Conservation (phyloP, 2,888 invertebrate genomes). For the Osmoderma eremita region DNA sequence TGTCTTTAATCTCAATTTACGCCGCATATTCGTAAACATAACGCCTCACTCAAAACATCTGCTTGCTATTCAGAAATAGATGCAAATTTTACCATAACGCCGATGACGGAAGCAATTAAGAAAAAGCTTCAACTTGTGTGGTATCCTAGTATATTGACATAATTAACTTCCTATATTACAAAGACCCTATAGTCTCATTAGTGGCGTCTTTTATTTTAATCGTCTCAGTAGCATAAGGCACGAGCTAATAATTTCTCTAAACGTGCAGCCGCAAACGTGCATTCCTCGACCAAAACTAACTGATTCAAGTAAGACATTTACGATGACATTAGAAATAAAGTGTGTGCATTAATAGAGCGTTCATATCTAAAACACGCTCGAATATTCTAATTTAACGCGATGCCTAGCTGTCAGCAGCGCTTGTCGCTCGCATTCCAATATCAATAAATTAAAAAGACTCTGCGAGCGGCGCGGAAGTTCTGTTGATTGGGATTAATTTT, state of each 20-base stretch:
- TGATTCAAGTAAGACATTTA: slow-evolving; percentile 25
- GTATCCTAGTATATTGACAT: slow-evolving; percentile 4
- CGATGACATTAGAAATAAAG: slow-evolving; percentile 27
- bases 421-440: slow-evolving; percentile 11
- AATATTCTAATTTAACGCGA: slow-evolving; percentile 14
- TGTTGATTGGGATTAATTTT: slow-evolving; percentile 10
- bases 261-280: background rate
- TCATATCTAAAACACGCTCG: background rate
- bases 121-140: slow-evolving; percentile 17
- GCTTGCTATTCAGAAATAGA: slow-evolving; percentile 15
- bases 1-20: background rate
- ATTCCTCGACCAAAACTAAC: background rate
- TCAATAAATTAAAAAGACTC: slow-evolving; percentile 12
- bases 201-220: background rate
- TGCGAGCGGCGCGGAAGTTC: slow-evolving; percentile 6
- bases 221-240: background rate
- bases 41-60: slow-evolving; percentile 9
- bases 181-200: background rate
- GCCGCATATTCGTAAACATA: background rate
- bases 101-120: slow-evolving; percentile 20
- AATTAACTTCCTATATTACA: background rate
- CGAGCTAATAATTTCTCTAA: slow-evolving; percentile 1
- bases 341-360: background rate
- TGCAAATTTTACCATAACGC: slow-evolving; percentile 5
- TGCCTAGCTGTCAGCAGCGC: background rate